Conservation (phyloP, 2,888 invertebrate genomes). For the Sturmia bella region DNA sequence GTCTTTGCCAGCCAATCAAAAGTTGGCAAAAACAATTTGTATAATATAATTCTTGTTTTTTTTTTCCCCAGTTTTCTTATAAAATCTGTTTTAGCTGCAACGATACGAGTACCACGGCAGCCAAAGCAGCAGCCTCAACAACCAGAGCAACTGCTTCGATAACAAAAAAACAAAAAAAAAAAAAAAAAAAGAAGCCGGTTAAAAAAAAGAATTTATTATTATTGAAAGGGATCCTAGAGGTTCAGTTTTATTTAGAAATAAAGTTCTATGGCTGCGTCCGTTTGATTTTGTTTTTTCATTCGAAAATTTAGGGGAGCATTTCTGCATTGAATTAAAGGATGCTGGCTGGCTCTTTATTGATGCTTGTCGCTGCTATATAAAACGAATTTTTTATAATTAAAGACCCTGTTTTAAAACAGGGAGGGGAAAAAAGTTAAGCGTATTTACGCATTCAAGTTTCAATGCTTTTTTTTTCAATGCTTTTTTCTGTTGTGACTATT, state of each 20-base stretch:
- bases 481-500: slow-evolving; percentile 2
- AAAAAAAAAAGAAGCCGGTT: slow-evolving; percentile 43
- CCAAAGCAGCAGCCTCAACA: slow-evolving; percentile 27
- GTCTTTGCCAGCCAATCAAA: slow-evolving; percentile 68
- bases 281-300: slow-evolving; percentile 15
- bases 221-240: slow-evolving; percentile 44
- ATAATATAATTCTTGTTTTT: slow-evolving; percentile 24
- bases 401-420: slow-evolving; percentile 19
- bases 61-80: neutral
- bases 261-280: slow-evolving; percentile 1
- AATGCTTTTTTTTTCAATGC: slow-evolving; percentile 2
- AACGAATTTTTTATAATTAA: slow-evolving; percentile 21
- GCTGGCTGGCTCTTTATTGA: slow-evolving; percentile 30
- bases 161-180: slow-evolving; percentile 26
- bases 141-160: neutral
- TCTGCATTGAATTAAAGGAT: slow-evolving; percentile 41
- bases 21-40: slow-evolving; percentile 70
- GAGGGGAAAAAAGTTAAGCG: slow-evolving; percentile 14
- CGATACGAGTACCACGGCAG: slow-evolving; percentile 17
- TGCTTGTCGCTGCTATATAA: slow-evolving; percentile 25
- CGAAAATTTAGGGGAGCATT: slow-evolving; percentile 48
- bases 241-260: slow-evolving; percentile 4
- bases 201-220: slow-evolving; percentile 48
- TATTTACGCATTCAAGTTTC: slow-evolving; percentile 41
- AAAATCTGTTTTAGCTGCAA: slow-evolving; percentile 46